A percentile compares a stretch with the other conserved stretches of the same genome.
phyloP scores from a whole-genome alignment of 2,113 vertebrate genomes.

The Pachyramphus minor region DNA sequence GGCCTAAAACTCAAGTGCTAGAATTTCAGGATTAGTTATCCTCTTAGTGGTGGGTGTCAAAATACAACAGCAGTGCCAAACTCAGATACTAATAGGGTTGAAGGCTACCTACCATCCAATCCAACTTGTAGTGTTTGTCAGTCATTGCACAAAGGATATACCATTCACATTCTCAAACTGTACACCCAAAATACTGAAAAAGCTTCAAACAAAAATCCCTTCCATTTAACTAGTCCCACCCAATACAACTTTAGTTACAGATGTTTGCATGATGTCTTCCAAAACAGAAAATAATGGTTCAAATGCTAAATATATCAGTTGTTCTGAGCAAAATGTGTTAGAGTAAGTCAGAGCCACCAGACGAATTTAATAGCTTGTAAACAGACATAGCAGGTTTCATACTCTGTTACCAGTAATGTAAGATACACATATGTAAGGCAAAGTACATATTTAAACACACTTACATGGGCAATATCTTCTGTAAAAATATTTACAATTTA shows the following conservation, averaged over 20 bases:
- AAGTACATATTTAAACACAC: conserved; percentile 72
- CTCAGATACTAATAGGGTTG: background rate
- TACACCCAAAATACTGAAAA: conserved; percentile 41
- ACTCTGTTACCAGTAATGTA: conserved; percentile 66
- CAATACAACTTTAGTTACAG: background rate
- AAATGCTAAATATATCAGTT: conserved; percentile 3
- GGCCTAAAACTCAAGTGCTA: conserved; percentile 32
- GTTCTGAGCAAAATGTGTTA: conserved; percentile 46
- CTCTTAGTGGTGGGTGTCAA: background rate
- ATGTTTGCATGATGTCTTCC: background rate
- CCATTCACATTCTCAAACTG: conserved; percentile 35
- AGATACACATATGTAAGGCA: conserved; percentile 75
- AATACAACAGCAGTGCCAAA: background rate
- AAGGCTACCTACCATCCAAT: conserved; percentile 8
- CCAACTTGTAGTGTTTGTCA: conserved; percentile 24
- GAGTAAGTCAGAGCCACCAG: conserved; percentile 38
- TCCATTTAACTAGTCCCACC: conserved; percentile 21
- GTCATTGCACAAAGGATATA: conserved; percentile 28
- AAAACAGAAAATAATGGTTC: conserved; percentile 42
- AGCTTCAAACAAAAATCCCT: conserved; percentile 41
- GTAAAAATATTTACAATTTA: conserved; percentile 73
- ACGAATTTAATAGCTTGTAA: conserved; percentile 67
- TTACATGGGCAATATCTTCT: conserved; percentile 71
- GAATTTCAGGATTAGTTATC: conserved; percentile 14
- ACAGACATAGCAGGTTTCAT: conserved; percentile 59